Percentiles rank a stretch among this genome's conserved stretches.
phyloP scores from a whole-genome alignment of 2,888 invertebrate species.

The Hemicrepidius hirtus region DNA sequence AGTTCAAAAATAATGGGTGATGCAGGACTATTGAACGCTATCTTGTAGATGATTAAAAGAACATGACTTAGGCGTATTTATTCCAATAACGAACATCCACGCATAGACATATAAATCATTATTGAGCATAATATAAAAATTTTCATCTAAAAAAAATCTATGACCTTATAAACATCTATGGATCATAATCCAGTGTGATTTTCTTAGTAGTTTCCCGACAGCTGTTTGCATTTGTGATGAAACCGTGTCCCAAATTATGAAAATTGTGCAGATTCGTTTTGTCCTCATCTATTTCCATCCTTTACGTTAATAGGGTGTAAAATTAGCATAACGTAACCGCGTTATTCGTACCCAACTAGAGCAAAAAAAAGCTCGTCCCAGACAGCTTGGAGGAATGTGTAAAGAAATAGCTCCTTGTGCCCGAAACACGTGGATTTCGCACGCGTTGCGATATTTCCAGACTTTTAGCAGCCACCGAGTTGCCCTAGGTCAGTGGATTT shows the following conservation, averaged over 20 bases:
- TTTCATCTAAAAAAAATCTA: too few species aligned
- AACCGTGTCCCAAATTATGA: background rate
- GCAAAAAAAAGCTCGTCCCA: slow-evolving; percentile 34
- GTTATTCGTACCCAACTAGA: slow-evolving; percentile 23
- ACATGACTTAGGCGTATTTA: too few species aligned
- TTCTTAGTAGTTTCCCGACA: too few species aligned
- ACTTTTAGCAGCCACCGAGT: slow-evolving; percentile 37
- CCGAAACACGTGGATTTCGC: slow-evolving; percentile 30
- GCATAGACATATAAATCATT: too few species aligned
- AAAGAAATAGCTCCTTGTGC: slow-evolving; percentile 34
- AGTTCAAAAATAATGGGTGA: too few species aligned
- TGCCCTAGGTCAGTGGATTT: slow-evolving; percentile 51
- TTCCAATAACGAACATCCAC: too few species aligned
- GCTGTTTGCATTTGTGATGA: too few species aligned
- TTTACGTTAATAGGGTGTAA: slow-evolving; percentile 33
- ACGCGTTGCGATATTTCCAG: slow-evolving; percentile 38
- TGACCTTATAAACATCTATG: too few species aligned
- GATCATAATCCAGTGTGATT: too few species aligned
- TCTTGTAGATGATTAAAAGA: too few species aligned
- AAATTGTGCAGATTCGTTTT: slow-evolving; percentile 5
- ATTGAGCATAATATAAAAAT: too few species aligned
- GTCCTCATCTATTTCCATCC: slow-evolving; percentile 9
- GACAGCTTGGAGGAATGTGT: slow-evolving; percentile 44
- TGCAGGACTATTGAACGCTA: too few species aligned
- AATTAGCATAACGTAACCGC: slow-evolving; percentile 38